A percentile compares a stretch with the other conserved stretches of the same genome.
Evolutionary conservation across 2,797 vertebrate species (phyloP).

Genomic region (Holocentrus rufus): DNA sequence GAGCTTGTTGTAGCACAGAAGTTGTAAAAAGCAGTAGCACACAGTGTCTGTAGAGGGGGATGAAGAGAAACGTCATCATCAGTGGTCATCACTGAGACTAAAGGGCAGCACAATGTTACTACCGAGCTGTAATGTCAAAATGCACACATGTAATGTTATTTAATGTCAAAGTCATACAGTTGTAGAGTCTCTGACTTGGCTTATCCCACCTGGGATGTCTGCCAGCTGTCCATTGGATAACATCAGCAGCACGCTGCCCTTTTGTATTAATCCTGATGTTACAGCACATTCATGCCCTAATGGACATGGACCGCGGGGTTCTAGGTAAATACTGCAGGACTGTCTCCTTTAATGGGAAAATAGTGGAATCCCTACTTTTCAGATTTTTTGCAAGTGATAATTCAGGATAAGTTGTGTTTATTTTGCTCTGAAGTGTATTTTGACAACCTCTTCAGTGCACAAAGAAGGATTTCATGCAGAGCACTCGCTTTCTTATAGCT

Average conservation of each 20-base stretch:
- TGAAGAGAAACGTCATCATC: too few relatives aligned
- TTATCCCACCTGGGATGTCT: slow-evolving; percentile 49
- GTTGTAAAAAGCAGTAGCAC: too few relatives aligned
- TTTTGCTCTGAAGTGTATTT: slow-evolving; percentile 75
- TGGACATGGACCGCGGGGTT: slow-evolving; percentile 44
- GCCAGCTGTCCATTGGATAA: slow-evolving; percentile 62
- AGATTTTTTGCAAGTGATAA: slow-evolving; percentile 63
- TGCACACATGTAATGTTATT: neutral
- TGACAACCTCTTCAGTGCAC: slow-evolving; percentile 60
- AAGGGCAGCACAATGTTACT: neutral
- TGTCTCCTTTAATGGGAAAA: slow-evolving; percentile 41
- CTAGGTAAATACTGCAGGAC: slow-evolving; percentile 38
- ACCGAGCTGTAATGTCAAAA: neutral
- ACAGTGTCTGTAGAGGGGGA: too few relatives aligned
- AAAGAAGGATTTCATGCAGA: slow-evolving; percentile 66
- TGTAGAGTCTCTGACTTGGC: slow-evolving; percentile 7
- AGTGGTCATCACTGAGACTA: neutral
- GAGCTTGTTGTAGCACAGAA: too few relatives aligned
- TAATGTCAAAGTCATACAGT: neutral
- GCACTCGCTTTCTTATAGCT: slow-evolving; percentile 46
- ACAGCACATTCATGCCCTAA: slow-evolving; percentile 43
- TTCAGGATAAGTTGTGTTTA: slow-evolving; percentile 68
- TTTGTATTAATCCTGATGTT: slow-evolving; percentile 54
- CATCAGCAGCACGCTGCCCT: slow-evolving; percentile 58
- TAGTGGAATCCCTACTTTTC: slow-evolving; percentile 36